Evolutionary conservation across 1,140 invertebrate genomes (phyloP).

Genomic region (Drosophila parvula): DNA sequence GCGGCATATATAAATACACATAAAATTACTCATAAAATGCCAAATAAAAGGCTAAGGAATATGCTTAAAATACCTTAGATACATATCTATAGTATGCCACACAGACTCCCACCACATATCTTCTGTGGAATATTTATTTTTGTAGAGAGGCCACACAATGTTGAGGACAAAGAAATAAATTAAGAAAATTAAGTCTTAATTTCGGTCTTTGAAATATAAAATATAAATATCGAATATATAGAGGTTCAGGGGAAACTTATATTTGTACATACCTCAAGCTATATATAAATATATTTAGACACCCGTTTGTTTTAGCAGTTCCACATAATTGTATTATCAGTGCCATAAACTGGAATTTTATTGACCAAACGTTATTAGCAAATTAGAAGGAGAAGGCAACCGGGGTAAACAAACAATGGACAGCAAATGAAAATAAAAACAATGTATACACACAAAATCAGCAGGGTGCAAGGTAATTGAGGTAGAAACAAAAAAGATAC

Average conservation of each 20-base stretch:
- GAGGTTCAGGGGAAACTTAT: conserved; percentile 8
- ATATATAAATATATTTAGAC: conserved; percentile 8
- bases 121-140: conserved; percentile 16
- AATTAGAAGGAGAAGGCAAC: conserved; percentile 18
- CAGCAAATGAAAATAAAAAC: conserved; percentile 22
- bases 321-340: conserved; percentile 52
- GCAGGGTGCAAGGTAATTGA: conserved; percentile 18
- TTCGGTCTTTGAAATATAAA: conserved; percentile 19
- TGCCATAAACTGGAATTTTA: conserved; percentile 48
- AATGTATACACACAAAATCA: conserved; percentile 17
- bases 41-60: conserved; percentile 3
- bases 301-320: conserved; percentile 23
- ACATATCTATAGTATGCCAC: conserved; percentile 3
- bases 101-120: conserved; percentile 8
- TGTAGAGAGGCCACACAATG: conserved; percentile 18
- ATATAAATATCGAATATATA: not conserved
- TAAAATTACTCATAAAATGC: conserved; percentile 42
- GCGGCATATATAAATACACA: conserved; percentile 11
- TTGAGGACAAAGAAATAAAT: conserved; percentile 68
- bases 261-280: not conserved
- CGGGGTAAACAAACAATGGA: conserved; percentile 34
- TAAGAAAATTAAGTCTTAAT: conserved; percentile 10
- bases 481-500: not conserved
- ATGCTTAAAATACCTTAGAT: conserved; percentile 26
- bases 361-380: conserved; percentile 52